Percentiles rank a stretch among this genome's conserved stretches.
Conservation (phyloP, 1,140 invertebrate genomes). For the Pararge aegeria region DNA sequence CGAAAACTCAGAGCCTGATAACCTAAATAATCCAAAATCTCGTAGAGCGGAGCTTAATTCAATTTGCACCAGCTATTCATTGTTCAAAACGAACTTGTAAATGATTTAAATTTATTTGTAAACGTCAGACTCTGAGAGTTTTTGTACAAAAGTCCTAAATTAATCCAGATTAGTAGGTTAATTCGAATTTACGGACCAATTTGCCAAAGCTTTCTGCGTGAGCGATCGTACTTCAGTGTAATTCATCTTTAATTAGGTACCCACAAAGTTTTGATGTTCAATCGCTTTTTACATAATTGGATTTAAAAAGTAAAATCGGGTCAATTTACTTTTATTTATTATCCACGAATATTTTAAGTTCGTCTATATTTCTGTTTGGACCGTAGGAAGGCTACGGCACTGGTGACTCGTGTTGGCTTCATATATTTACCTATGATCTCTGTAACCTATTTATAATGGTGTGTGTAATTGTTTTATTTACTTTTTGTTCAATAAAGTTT, state of each 20-base stretch:
- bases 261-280: background rate
- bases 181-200: background rate
- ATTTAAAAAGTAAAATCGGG: too few relatives aligned
- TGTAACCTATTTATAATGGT: too few relatives aligned
- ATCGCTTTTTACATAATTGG: too few relatives aligned
- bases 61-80: background rate
- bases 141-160: background rate
- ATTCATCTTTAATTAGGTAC: background rate
- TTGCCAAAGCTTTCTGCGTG: background rate
- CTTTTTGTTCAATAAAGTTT: too few relatives aligned
- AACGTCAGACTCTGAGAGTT: background rate
- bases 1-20: background rate
- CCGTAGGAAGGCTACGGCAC: too few relatives aligned
- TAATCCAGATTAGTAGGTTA: constrained; percentile 1
- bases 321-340: too few relatives aligned
- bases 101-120: constrained; percentile 2
- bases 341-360: too few relatives aligned
- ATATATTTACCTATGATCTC: too few relatives aligned
- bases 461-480: too few relatives aligned
- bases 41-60: background rate
- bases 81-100: background rate
- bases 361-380: too few relatives aligned
- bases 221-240: background rate
- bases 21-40: constrained; percentile 1
- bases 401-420: too few relatives aligned